These are phyloP conservation scores for Epirrhoe alternata DNA, from an alignment of 2,888 invertebrate species.

Conservation along the genomic window DNA sequence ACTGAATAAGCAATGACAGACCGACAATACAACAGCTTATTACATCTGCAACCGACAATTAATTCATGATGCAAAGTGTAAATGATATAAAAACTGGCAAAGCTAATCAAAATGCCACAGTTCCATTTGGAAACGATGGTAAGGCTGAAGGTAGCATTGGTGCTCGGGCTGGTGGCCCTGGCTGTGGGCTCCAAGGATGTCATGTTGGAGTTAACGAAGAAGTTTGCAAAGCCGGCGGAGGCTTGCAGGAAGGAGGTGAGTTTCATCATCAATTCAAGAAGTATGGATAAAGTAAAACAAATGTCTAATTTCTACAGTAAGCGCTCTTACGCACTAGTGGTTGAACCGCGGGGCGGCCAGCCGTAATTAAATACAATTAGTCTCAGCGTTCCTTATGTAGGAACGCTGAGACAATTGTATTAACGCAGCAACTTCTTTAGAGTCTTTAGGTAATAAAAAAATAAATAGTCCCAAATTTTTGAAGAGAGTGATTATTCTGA, in stretches of 20 bases:
- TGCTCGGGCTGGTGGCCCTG: constrained; percentile 29
- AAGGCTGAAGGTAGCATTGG: constrained; percentile 17
- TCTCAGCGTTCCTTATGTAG: too few relatives aligned
- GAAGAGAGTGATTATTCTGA: neutral
- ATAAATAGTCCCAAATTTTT: too few relatives aligned
- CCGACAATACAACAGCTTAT: constrained; percentile 20
- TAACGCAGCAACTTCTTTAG: too few relatives aligned
- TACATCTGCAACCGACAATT: constrained; percentile 20
- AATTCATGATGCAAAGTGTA: constrained; percentile 17
- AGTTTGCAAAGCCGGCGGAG: constrained; percentile 45
- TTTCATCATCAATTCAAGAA: neutral
- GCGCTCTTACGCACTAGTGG: too few relatives aligned
- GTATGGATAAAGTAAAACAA: too few relatives aligned
- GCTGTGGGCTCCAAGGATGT: constrained; percentile 43
- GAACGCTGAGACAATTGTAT: too few relatives aligned
- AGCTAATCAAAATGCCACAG: constrained; percentile 4
- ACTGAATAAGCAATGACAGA: constrained; percentile 23
- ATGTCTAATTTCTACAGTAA: too few relatives aligned
- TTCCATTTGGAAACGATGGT: constrained; percentile 15
- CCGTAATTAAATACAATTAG: too few relatives aligned
- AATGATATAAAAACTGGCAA: constrained; percentile 34
- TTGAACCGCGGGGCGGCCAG: too few relatives aligned
- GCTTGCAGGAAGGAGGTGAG: constrained; percentile 42
- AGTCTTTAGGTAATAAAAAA: too few relatives aligned
- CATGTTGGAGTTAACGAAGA: constrained; percentile 41